A percentile compares a stretch with the other conserved stretches of the same genome.
These are phyloP conservation scores for Cariama cristata DNA, from an alignment of 2,113 vertebrate genomes.

Conservation along the genomic window DNA sequence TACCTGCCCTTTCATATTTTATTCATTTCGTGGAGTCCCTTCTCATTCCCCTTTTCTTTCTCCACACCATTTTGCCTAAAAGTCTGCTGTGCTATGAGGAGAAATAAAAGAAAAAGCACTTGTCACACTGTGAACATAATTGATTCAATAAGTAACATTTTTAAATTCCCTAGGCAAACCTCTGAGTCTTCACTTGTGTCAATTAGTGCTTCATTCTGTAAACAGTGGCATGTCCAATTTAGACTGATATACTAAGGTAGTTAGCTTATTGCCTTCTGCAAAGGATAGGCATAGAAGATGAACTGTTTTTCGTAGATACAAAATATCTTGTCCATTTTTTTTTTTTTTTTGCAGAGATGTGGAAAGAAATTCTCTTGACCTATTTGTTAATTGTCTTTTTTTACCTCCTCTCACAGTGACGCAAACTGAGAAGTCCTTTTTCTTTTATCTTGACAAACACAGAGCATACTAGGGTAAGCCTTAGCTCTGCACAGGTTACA, in stretches of 20 bases:
- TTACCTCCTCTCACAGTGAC: background rate
- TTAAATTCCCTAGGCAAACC: slow-evolving; percentile 54
- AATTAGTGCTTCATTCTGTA: slow-evolving; percentile 31
- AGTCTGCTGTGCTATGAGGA: background rate
- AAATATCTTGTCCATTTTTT: background rate
- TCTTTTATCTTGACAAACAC: background rate
- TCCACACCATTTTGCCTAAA: background rate
- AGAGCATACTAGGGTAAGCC: background rate
- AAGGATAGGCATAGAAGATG: background rate
- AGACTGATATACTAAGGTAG: background rate
- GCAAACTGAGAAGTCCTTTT: background rate
- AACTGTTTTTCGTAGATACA: background rate
- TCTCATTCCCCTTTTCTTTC: background rate
- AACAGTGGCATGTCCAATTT: slow-evolving; percentile 11
- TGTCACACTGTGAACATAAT: slow-evolving; percentile 54
- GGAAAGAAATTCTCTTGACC: background rate
- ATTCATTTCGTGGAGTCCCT: slow-evolving; percentile 30
- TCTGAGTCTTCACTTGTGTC: slow-evolving; percentile 9
- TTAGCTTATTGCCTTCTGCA: background rate
- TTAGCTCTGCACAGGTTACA: background rate
- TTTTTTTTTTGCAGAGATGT: background rate
- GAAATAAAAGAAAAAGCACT: background rate
- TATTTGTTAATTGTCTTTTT: background rate
- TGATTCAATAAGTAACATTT: slow-evolving; percentile 64
- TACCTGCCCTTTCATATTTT: slow-evolving; percentile 27